Conservation (phyloP, 2,888 invertebrate species). For the Drosophila algonquin region DNA sequence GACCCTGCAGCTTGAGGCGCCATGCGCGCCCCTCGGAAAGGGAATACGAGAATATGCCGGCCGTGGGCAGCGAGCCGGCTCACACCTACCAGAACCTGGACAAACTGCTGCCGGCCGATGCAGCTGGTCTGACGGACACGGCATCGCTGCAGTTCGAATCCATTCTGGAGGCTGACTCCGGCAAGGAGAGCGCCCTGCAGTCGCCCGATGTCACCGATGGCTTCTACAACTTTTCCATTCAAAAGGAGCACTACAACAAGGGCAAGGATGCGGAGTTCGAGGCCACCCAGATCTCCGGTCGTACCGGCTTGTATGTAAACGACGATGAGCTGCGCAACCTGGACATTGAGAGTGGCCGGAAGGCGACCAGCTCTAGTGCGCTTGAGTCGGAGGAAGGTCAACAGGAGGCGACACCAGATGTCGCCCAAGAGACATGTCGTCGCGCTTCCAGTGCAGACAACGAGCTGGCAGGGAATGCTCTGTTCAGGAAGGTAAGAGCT, state of each 20-base stretch:
- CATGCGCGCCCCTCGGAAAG: conserved; percentile 45
- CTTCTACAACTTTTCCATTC: conserved; percentile 83
- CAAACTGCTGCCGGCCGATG: conserved; percentile 61
- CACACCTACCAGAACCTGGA: conserved; percentile 81
- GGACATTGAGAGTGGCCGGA: conserved; percentile 78
- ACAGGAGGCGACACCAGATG: conserved; percentile 37
- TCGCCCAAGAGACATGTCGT: conserved; percentile 29
- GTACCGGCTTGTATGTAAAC: conserved; percentile 80
- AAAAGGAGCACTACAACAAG: conserved; percentile 83
- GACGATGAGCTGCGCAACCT: conserved; percentile 82
- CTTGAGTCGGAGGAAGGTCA: conserved; percentile 41
- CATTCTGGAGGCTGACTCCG: conserved; percentile 82
- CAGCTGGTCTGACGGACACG: conserved; percentile 79
- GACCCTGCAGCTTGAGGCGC: conserved; percentile 59
- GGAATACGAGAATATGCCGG: conserved; percentile 72
- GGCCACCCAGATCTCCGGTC: conserved; percentile 76
- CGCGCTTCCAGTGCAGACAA: conserved; percentile 61
- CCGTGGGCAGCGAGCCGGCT: conserved; percentile 28
- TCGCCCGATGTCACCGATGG: conserved; percentile 84
- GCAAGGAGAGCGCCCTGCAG: conserved; percentile 77
- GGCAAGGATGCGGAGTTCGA: conserved; percentile 78
- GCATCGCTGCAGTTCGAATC: conserved; percentile 84
- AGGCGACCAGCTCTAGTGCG: conserved; percentile 48
- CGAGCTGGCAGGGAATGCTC: conserved; percentile 83
- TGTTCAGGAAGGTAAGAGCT: conserved; percentile 84